Evolutionary conservation across 2,888 invertebrate species (phyloP).

Genomic region (Tipula unca): DNA sequence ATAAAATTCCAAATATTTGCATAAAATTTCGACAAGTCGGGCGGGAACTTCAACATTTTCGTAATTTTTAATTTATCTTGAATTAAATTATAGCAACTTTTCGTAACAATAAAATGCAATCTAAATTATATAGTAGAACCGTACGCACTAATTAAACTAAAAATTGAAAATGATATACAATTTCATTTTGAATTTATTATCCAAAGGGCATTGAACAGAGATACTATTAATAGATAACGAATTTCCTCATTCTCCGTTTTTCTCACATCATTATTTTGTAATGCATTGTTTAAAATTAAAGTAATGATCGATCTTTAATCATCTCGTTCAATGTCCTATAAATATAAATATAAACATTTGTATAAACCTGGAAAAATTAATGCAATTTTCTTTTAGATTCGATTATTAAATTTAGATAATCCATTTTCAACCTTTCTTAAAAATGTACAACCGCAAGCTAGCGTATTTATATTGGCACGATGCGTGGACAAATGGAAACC

Average conservation of each 20-base stretch:
- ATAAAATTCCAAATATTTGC: too few relatives aligned
- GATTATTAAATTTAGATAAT: constrained; percentile 37
- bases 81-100: not conserved
- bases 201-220: not conserved
- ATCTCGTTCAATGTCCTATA: not conserved
- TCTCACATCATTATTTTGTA: not conserved
- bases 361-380: not conserved
- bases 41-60: too few relatives aligned
- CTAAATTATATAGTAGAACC: not conserved
- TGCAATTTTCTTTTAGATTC: constrained; percentile 18
- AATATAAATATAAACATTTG: not conserved
- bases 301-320: not conserved
- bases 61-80: too few relatives aligned
- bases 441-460: constrained; percentile 48
- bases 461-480: constrained; percentile 51
- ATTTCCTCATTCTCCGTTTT: not conserved
- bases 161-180: not conserved
- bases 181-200: not conserved
- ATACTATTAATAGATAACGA: not conserved
- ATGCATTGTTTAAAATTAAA: not conserved
- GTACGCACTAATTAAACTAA: too few relatives aligned
- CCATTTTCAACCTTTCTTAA: constrained; percentile 43
- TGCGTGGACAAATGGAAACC: constrained; percentile 35
- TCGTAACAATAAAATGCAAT: not conserved
- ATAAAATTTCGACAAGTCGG: too few relatives aligned